phyloP scores from a whole-genome alignment of 2,888 invertebrate genomes.

The Nebria brevicollis region DNA sequence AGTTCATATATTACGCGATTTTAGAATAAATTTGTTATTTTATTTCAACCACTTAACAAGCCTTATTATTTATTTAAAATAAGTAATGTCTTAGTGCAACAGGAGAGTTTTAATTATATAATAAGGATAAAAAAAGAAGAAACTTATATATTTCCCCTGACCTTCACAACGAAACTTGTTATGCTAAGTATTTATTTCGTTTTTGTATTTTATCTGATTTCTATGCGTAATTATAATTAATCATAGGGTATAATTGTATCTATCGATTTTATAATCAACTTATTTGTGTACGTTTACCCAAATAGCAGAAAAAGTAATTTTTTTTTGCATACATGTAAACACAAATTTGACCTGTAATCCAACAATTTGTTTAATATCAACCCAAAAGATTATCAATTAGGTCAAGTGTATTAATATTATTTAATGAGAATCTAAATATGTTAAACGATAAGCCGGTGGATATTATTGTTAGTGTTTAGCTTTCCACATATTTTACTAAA shows the following conservation, averaged over 20 bases:
- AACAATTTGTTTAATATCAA: background rate
- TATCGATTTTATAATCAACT: background rate
- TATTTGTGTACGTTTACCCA: background rate
- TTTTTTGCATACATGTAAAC: background rate
- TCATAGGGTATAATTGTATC: background rate
- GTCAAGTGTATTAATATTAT: background rate
- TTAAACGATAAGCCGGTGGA: background rate
- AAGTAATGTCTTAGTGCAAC: background rate
- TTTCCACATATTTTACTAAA: background rate
- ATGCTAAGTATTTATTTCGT: background rate
- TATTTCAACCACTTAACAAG: background rate
- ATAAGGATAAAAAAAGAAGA: background rate
- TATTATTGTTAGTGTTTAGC: background rate
- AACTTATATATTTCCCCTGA: background rate
- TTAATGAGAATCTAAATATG: background rate
- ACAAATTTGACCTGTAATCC: background rate
- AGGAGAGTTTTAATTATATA: background rate
- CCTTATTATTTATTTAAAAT: background rate
- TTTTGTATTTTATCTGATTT: background rate
- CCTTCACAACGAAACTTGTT: background rate
- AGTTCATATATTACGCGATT: too few relatives aligned
- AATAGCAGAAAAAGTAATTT: background rate
- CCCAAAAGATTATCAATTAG: background rate
- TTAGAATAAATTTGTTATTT: too few relatives aligned
- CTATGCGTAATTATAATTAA: background rate